These are phyloP conservation scores for Limnothrissa miodon DNA, from an alignment of 2,113 vertebrate species.

Conservation along the genomic window DNA sequence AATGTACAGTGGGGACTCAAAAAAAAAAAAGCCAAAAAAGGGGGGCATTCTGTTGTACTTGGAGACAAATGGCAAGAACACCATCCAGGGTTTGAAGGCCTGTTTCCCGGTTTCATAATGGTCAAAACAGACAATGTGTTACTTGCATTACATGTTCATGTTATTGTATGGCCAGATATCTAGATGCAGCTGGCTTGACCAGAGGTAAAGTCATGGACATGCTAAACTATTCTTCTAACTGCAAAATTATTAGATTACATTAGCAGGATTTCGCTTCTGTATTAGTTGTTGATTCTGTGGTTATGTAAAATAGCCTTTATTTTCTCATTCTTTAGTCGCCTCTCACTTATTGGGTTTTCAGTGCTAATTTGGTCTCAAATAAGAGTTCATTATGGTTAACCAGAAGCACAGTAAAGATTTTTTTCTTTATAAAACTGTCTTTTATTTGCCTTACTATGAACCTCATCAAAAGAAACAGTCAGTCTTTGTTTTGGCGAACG, in stretches of 20 bases:
- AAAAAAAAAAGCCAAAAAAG: background rate
- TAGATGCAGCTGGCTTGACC: background rate
- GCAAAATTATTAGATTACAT: background rate
- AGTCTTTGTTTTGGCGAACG: conserved; percentile 32
- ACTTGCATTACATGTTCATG: background rate
- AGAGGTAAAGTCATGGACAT: background rate
- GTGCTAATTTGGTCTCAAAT: conserved; percentile 4
- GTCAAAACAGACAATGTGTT: conserved; percentile 30
- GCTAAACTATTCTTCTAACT: background rate
- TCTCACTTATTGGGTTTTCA: background rate
- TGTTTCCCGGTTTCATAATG: conserved; percentile 35
- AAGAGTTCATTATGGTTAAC: conserved; percentile 31
- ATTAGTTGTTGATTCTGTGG: background rate
- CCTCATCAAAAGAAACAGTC: conserved; percentile 31
- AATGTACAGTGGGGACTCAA: conserved; percentile 40
- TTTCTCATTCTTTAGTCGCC: background rate
- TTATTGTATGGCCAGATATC: background rate
- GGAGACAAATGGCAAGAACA: conserved; percentile 26
- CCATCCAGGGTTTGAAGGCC: conserved; percentile 11
- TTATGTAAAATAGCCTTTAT: background rate
- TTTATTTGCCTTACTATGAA: conserved; percentile 52
- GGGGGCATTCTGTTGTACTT: conserved; percentile 32
- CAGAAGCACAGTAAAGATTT: conserved; percentile 39
- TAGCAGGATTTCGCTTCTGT: background rate
- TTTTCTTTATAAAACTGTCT: conserved; percentile 25